A percentile compares a stretch with the other conserved stretches of the same genome.
These are phyloP conservation scores for Vanessa atalanta DNA, from an alignment of 1,140 invertebrate genomes.

Conservation along the genomic window DNA sequence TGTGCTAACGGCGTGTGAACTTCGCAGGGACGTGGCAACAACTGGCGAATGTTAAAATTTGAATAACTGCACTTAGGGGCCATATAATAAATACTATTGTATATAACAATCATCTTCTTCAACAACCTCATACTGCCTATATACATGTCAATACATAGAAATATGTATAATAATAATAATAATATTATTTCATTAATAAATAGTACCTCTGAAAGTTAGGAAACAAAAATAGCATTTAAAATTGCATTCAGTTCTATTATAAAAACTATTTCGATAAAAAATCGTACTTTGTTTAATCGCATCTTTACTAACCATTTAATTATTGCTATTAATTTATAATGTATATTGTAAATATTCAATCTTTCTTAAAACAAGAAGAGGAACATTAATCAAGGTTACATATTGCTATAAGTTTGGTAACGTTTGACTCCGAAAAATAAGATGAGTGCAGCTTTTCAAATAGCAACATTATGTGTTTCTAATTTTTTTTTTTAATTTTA, in stretches of 20 bases:
- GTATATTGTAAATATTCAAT: constrained; percentile 81
- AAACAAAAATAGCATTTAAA: constrained; percentile 80
- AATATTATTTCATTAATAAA: constrained; percentile 78
- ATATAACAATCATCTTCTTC: constrained; percentile 59
- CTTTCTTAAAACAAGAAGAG: constrained; percentile 82
- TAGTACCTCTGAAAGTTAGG: constrained; percentile 81
- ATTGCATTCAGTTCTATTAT: constrained; percentile 78
- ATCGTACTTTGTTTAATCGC: constrained; percentile 78
- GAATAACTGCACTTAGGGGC: constrained; percentile 81
- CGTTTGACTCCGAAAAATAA: constrained; percentile 70
- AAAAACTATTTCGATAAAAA: constrained; percentile 81
- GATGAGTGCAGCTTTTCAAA: constrained; percentile 81
- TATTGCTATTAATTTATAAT: constrained; percentile 80
- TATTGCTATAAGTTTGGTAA: constrained; percentile 80
- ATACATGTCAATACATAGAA: constrained; percentile 78
- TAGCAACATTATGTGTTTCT: constrained; percentile 73
- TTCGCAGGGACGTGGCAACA: constrained; percentile 67
- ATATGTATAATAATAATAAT: constrained; percentile 77
- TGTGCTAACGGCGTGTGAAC: constrained; percentile 74
- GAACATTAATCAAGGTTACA: constrained; percentile 81
- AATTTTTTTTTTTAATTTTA: constrained; percentile 48
- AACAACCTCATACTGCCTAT: constrained; percentile 67
- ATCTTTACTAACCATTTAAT: constrained; percentile 75
- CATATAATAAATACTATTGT: constrained; percentile 68
- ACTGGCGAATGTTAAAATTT: constrained; percentile 80